phyloP scores from a whole-genome alignment of 1,140 invertebrate species.

The Drosophila triauraria region DNA sequence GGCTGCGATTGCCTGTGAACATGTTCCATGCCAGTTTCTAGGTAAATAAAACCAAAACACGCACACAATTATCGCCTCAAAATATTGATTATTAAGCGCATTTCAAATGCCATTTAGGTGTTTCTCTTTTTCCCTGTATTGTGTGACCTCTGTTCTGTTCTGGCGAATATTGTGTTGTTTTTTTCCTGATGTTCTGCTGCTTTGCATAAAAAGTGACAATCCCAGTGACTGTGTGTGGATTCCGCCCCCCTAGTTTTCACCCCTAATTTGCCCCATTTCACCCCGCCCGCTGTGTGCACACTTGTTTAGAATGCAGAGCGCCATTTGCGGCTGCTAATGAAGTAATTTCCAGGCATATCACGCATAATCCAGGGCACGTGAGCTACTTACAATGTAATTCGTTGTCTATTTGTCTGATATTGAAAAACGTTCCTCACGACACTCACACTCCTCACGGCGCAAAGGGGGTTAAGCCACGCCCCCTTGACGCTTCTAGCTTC shows the following conservation, averaged over 20 bases:
- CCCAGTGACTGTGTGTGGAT: slow-evolving; percentile 16
- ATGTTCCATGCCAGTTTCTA: slow-evolving; percentile 21
- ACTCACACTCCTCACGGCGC: slow-evolving; percentile 11
- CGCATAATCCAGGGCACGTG: slow-evolving; percentile 82
- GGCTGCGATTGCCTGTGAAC: slow-evolving; percentile 9
- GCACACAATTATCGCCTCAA: slow-evolving; percentile 79
- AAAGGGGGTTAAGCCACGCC: slow-evolving; percentile 39
- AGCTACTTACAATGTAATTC: slow-evolving; percentile 84
- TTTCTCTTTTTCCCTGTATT: slow-evolving; percentile 43
- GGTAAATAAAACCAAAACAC: slow-evolving; percentile 54
- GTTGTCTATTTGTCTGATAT: slow-evolving; percentile 84
- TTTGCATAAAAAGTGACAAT: slow-evolving; percentile 80
- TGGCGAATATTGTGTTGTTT: slow-evolving; percentile 33
- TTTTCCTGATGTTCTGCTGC: slow-evolving; percentile 40
- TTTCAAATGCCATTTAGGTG: slow-evolving; percentile 64
- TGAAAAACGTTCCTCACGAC: slow-evolving; percentile 66
- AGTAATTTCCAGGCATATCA: slow-evolving; percentile 83
- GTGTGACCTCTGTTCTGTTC: slow-evolving; percentile 49
- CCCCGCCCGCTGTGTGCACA: slow-evolving; percentile 30
- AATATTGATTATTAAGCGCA: slow-evolving; percentile 81
- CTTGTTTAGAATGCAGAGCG: slow-evolving; percentile 75
- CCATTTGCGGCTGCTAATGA: slow-evolving; percentile 80
- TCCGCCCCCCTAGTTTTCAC: slow-evolving; percentile 19
- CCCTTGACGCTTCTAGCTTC: neutral
- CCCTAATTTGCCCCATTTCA: slow-evolving; percentile 17